Percentiles rank a stretch among this genome's conserved stretches.
Conservation (phyloP, 2,113 vertebrate species). For the Gnathonemus echidnorhynchus region DNA sequence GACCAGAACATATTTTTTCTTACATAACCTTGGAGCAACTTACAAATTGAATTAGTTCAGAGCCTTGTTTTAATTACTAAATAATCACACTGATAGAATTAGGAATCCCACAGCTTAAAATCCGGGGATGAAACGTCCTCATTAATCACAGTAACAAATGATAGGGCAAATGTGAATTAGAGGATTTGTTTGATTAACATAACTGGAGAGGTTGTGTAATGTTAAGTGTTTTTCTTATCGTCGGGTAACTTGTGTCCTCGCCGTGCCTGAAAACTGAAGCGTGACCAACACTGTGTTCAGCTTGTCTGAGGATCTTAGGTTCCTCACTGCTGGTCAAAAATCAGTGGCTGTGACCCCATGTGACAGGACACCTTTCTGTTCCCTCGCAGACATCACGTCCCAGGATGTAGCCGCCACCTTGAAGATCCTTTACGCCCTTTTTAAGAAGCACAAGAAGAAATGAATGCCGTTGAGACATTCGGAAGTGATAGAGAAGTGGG, state of each 20-base stretch:
- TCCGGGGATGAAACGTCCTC: constrained; percentile 31
- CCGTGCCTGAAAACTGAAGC: neutral
- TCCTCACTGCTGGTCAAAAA: neutral
- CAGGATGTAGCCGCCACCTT: constrained; percentile 64
- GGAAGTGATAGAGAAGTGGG: neutral
- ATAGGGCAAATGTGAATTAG: constrained; percentile 18
- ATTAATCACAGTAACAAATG: constrained; percentile 42
- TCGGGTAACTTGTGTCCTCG: neutral
- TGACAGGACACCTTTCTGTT: neutral
- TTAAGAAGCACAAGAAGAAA: constrained; percentile 67
- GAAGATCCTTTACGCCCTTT: constrained; percentile 74
- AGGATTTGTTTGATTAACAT: neutral
- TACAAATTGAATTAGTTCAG: constrained; percentile 51
- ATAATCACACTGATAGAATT: constrained; percentile 46
- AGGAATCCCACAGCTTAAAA: constrained; percentile 33
- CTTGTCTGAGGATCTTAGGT: neutral
- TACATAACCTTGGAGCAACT: constrained; percentile 42
- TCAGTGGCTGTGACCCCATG: neutral
- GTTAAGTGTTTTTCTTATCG: neutral
- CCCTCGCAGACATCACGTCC: constrained; percentile 72
- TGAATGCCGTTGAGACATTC: constrained; percentile 32
- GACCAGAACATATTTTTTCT: constrained; percentile 29
- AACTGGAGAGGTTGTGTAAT: neutral
- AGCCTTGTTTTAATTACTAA: constrained; percentile 52
- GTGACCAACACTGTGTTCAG: neutral